Evolutionary conservation across 2,888 invertebrate species (phyloP).

Genomic region (Rhopalosiphum nymphaeae): DNA sequence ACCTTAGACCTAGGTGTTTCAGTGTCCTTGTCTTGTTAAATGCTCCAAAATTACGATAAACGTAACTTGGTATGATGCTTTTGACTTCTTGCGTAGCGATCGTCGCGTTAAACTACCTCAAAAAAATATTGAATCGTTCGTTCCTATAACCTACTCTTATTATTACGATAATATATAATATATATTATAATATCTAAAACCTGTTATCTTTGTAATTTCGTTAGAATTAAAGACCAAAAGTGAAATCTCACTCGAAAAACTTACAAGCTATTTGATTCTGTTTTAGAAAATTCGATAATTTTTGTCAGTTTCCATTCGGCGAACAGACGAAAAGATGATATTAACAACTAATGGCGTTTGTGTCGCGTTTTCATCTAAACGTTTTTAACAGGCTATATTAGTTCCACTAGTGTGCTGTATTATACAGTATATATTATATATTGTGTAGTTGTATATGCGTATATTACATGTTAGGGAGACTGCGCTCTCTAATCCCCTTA

Average conservation of each 20-base stretch:
- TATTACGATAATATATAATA: no score
- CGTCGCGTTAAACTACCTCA: not conserved
- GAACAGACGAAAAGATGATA: not conserved
- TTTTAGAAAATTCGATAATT: not conserved
- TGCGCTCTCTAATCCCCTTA: conserved; percentile 20
- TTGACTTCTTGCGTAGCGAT: not conserved
- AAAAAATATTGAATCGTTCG: not conserved
- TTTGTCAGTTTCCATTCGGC: conserved; percentile 4
- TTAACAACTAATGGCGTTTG: conserved; percentile 16
- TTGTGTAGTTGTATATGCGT: not conserved
- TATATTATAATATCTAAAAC: no score
- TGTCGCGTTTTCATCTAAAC: conserved; percentile 24
- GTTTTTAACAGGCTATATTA: conserved; percentile 36
- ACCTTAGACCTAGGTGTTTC: not conserved
- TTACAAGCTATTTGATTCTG: not conserved
- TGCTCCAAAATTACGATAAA: not conserved
- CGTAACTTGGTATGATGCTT: not conserved
- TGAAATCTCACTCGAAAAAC: not conserved
- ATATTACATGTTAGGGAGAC: not conserved
- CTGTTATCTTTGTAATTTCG: no score
- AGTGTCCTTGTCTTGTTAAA: not conserved
- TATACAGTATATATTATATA: not conserved
- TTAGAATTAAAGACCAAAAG: not conserved
- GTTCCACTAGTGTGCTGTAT: not conserved
- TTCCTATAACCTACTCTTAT: no score